These are phyloP conservation scores for Trisateles emortualis DNA, from an alignment of 2,888 invertebrate species.

Conservation along the genomic window DNA sequence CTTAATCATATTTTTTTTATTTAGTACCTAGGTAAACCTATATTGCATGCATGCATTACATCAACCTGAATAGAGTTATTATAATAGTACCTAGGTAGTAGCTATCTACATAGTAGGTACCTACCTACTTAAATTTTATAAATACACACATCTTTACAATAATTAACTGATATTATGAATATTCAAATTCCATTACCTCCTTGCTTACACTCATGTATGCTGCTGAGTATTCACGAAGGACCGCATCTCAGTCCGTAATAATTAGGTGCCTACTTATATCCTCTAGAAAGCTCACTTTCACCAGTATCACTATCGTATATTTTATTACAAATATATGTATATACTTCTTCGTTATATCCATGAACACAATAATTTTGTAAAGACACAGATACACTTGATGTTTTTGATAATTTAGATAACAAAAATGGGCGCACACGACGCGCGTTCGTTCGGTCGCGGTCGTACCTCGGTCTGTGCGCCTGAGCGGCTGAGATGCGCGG, in stretches of 20 bases:
- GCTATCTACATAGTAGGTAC: too few species aligned
- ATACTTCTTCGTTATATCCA: conserved; percentile 45
- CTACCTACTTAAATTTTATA: too few species aligned
- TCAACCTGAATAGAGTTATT: too few species aligned
- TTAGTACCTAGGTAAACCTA: too few species aligned
- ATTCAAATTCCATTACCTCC: conserved; percentile 64
- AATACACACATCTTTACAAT: too few species aligned
- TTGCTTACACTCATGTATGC: conserved; percentile 76
- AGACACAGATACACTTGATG: conserved; percentile 23
- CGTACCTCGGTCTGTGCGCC: conserved; percentile 41
- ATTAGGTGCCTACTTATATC: conserved; percentile 43
- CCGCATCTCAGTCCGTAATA: conserved; percentile 72
- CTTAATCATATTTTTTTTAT: too few species aligned
- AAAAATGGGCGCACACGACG: conserved; percentile 21
- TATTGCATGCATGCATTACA: too few species aligned
- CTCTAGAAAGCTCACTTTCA: conserved; percentile 76
- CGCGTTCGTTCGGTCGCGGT: conserved; percentile 35
- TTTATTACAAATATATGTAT: conserved; percentile 19
- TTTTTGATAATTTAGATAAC: conserved; percentile 25
- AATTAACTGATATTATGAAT: too few species aligned
- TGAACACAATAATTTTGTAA: conserved; percentile 36
- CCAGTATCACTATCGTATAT: conserved; percentile 60
- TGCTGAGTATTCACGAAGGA: conserved; percentile 71
- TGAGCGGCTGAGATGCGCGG: conserved; percentile 39
- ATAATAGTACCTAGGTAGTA: too few species aligned